A percentile compares a stretch with the other conserved stretches of the same genome.
Evolutionary conservation across 2,113 vertebrate genomes (phyloP).

Genomic region (Brachypteracias leptosomus): DNA sequence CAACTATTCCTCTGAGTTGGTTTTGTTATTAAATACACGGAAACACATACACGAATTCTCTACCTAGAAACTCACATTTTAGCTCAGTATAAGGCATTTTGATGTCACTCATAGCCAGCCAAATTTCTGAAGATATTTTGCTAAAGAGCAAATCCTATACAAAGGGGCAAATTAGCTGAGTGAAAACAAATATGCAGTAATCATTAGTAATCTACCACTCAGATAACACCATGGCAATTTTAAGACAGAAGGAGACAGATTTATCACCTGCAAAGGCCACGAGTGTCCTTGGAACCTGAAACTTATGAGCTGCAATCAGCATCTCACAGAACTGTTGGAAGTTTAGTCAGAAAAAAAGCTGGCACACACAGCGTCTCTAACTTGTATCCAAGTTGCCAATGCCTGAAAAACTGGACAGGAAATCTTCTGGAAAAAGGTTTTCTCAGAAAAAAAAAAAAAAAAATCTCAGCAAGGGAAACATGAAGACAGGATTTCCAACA

Average conservation of each 20-base stretch:
- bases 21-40: too few species aligned
- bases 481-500: background rate
- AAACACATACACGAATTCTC: background rate
- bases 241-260: background rate
- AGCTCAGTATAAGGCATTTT: background rate
- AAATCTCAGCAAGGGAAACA: background rate
- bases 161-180: background rate
- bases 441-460: background rate
- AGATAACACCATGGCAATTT: background rate
- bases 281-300: rapidly evolving
- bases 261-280: background rate
- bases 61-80: background rate
- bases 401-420: background rate
- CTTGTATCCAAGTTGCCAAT: background rate
- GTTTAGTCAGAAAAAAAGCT: background rate
- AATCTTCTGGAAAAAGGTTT: background rate
- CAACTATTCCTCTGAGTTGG: too few species aligned
- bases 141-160: background rate
- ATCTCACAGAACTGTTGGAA: background rate
- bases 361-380: background rate
- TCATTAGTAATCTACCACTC: background rate
- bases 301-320: background rate
- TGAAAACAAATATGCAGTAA: background rate
- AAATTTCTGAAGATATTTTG: background rate
- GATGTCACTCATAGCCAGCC: background rate